Base-by-base conservation (phyloP, 2,113 vertebrate genomes). In the Condylura cristata region DNA sequence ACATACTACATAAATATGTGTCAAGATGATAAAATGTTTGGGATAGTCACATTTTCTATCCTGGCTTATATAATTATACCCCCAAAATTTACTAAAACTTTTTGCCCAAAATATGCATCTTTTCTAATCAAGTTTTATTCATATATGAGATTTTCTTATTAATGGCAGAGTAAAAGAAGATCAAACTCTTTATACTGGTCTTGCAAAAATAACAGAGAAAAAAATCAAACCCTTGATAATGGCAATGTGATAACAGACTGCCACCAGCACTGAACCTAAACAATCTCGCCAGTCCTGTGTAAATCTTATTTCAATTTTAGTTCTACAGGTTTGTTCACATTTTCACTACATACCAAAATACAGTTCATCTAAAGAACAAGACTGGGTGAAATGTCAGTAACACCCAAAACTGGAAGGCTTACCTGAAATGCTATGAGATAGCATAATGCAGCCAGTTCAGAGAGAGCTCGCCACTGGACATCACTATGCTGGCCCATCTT, bases 391-490 rank as follows among this genome's bases (percentile, higher is more conserved):
- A 95, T 79, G 44, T 79, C 39, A 70, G 2, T 0, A 58, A 32
- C 18, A 81, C 1, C 26, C 56, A 75, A 75, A 84, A 86, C 10
- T 58, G 24, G 72, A 94, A 24, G 0, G 68, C 90, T 96, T 98
- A 99, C 99, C 98, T 99, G 99, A 96, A 99, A 99, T 65, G 99
- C 99, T 87, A 99, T 94, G 53, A 99, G 98, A 87, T 99, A 99
- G 96, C 99, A 99, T 16, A 99, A 94, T 0, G 99, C 97, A 90
- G 99, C 98, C 86, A 99, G 97, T 90, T 99, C 99, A 32, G 97
- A 98, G 37, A 99, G 98, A 3, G 96, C 98, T 95, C 99, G 99
- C 99, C 99, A 99, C 26, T 99, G 98, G 11, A 98, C 96, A 30
- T 99, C 98, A 61, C 97, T 98, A 46, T 99, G 98, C 90, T 99